Evolutionary conservation across 2,113 vertebrate genomes (phyloP), one percentile per base, ranked within the genome.

Genomic region (Beaufortia kweichowensis): DNA sequence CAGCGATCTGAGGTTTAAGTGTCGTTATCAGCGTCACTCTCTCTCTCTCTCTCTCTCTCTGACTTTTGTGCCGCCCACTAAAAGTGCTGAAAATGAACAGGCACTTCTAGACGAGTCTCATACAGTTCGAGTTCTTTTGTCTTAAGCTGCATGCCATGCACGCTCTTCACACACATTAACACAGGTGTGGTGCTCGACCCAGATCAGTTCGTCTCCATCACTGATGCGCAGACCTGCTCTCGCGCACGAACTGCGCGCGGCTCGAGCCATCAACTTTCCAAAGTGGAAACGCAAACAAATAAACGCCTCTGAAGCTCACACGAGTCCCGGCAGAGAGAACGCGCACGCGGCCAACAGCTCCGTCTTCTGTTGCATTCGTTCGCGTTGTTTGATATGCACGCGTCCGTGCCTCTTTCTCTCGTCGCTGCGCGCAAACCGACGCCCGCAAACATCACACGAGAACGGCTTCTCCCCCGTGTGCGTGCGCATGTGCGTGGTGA

Each of bases 391-490:
- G 48, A 95, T 85, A 86, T 98, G 96, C 84, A 98, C 96, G 57
- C 96, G 96, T 81, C 95, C 93, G 85, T 98, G 96, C 3, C 96
- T 85, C 66, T 98, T 98, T 83, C 96, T 93, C 76, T 98, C 96
- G 29, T 98, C 96, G 80, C 91, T 93, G 82, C 96, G 86, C 84
- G 96, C 96, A 17, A 98, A 98, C 62, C 96, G 88, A 73, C 96
- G 94, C 29, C 96, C 96, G 56, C 96, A 98, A 79, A 95, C 94
- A 46, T 97, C 96, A n/a, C 96, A 98, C 33, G 96, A 95, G 85
- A 97, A 98, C 26, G 96, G 96, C 83, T 98, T 98, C 83, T 98
- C 96, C 0, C 96, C 96, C 0, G 96, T 98, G 92, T 98, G 96
- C 29, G 96, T 98, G 87, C 96, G 91, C 89, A 96, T 95, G 91